phyloP scores from a whole-genome alignment of 2,113 vertebrate species.

The Protomyctophum bolini region DNA sequence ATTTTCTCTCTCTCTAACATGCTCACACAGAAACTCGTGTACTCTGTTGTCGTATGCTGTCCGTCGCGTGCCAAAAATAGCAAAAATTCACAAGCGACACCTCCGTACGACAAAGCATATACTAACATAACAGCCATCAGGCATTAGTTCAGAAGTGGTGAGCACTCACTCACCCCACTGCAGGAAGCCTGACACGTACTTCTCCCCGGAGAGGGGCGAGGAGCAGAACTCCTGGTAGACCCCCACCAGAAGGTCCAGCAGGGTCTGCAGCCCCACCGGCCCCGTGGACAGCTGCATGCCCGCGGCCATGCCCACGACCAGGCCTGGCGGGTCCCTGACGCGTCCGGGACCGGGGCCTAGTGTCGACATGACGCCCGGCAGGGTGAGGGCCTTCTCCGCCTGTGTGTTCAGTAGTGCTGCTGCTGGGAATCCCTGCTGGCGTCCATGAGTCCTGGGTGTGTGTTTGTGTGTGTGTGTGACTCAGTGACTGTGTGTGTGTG shows the following conservation, averaged over 20 bases:
- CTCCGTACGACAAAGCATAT: too few species aligned
- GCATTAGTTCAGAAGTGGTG: too few species aligned
- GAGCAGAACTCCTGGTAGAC: conserved; percentile 84
- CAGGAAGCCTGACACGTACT: conserved; percentile 82
- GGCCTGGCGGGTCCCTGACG: conserved; percentile 40
- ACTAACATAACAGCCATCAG: too few species aligned
- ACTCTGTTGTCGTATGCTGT: too few species aligned
- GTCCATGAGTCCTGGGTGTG: conserved; percentile 25
- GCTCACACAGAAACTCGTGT: too few species aligned
- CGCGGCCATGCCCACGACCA: conserved; percentile 27
- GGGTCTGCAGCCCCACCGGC: conserved; percentile 81
- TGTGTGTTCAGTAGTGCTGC: conserved; percentile 34
- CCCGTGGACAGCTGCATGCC: conserved; percentile 49
- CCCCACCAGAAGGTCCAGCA: conserved; percentile 86
- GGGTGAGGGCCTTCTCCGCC: background rate
- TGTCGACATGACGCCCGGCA: conserved; percentile 58
- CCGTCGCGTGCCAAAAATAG: too few species aligned
- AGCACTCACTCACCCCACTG: conserved; percentile 82
- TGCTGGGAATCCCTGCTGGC: conserved; percentile 29
- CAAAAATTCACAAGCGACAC: too few species aligned
- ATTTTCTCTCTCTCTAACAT: too few species aligned
- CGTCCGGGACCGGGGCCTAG: conserved; percentile 33
- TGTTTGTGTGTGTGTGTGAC: too few species aligned
- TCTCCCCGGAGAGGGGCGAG: conserved; percentile 78
- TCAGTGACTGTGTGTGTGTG: too few species aligned